A percentile compares a stretch with the other conserved stretches of the same genome.
Conservation (phyloP, 2,797 vertebrate genomes). For the Melanotaenia nigrans region DNA sequence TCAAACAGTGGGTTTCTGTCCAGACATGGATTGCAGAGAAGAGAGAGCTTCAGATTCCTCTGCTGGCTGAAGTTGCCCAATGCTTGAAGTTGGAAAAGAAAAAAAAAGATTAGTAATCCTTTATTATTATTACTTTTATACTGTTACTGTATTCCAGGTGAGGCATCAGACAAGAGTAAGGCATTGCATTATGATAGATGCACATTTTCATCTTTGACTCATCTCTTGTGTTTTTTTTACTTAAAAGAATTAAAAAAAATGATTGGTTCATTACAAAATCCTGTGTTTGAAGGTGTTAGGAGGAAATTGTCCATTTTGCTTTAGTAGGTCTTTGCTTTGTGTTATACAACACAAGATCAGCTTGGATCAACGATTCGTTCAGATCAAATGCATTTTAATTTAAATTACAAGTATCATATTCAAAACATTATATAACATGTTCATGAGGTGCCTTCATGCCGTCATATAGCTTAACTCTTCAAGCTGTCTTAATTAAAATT, state of each 20-base stretch:
- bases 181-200: neutral
- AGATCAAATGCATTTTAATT: neutral
- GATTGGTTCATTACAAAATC: too few relatives aligned
- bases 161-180: neutral
- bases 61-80: conserved; percentile 17
- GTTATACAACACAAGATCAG: neutral
- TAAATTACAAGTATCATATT: neutral
- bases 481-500: neutral
- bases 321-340: too few relatives aligned
- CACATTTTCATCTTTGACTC: neutral
- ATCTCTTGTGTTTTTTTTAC: neutral
- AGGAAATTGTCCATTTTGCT: too few relatives aligned
- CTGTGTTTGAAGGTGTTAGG: too few relatives aligned
- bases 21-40: conserved; percentile 43
- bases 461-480: neutral
- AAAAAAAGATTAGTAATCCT: conserved; percentile 1
- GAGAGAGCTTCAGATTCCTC: conserved; percentile 20
- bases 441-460: neutral
- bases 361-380: neutral
- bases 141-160: neutral
- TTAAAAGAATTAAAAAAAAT: neutral
- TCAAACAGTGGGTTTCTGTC: conserved; percentile 58
- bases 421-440: neutral
- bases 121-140: neutral
- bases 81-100: neutral